phyloP scores from a whole-genome alignment of 2,113 vertebrate species.

The Solea solea region DNA sequence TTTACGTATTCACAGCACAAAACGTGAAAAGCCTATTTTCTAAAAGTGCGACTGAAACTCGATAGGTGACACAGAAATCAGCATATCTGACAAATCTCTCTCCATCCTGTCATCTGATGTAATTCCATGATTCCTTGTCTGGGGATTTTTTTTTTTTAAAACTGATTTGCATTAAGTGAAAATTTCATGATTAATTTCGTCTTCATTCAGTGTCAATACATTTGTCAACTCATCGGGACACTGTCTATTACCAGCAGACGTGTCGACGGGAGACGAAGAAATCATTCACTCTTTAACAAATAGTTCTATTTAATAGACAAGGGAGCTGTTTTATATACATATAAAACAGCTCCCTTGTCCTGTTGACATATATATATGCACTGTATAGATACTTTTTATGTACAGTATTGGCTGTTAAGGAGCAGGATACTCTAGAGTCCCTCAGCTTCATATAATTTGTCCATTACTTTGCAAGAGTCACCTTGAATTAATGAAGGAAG shows the following conservation, averaged over 20 bases:
- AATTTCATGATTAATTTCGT: conserved; percentile 1
- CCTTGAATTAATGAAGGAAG: conserved; percentile 66
- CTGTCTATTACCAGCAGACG: conserved; percentile 6
- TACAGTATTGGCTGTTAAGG: conserved; percentile 35
- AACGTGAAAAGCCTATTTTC: neutral
- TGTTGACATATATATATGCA: neutral
- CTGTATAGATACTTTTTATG: conserved; percentile 36
- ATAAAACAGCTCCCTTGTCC: no score
- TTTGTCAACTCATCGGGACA: conserved; percentile 6
- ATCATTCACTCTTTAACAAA: conserved; percentile 25
- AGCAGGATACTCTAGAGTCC: conserved; percentile 36
- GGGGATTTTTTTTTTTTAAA: neutral
- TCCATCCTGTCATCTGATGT: neutral
- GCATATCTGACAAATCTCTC: no score
- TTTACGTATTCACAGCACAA: neutral
- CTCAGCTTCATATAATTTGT: conserved; percentile 33
- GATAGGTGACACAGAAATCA: neutral
- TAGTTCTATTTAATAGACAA: conserved; percentile 25
- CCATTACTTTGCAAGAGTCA: conserved; percentile 51
- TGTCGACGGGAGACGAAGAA: conserved; percentile 5
- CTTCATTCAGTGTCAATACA: conserved; percentile 22
- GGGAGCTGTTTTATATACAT: conserved; percentile 25
- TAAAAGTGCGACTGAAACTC: neutral
- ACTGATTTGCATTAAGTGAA: conserved; percentile 1
- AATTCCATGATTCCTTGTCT: neutral